phyloP scores from a whole-genome alignment of 2,888 invertebrate genomes.

The Synanthedon andrenaeformis region DNA sequence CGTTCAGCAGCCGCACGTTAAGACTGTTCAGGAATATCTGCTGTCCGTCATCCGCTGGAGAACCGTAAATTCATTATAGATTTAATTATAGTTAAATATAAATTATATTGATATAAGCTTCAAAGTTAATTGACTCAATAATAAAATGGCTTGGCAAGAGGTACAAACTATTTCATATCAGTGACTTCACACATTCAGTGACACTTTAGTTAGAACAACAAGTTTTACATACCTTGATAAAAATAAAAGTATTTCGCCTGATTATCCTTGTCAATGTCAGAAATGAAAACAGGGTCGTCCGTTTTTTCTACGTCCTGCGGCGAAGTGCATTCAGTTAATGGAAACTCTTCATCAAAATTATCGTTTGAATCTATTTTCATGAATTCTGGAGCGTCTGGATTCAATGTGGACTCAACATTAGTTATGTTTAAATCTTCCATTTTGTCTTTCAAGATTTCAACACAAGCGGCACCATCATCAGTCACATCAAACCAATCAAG shows the following conservation, averaged over 20 bases:
- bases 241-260: slow-evolving; percentile 78
- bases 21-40: slow-evolving; percentile 91
- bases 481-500: slow-evolving; percentile 56
- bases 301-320: slow-evolving; percentile 17
- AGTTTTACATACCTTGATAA: slow-evolving; percentile 78
- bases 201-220: neutral
- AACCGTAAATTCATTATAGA: neutral
- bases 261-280: slow-evolving; percentile 49
- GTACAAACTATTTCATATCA: neutral
- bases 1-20: slow-evolving; percentile 89
- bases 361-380: slow-evolving; percentile 24
- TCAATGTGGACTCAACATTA: slow-evolving; percentile 32
- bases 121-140: neutral
- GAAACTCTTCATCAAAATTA: slow-evolving; percentile 32
- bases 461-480: slow-evolving; percentile 46
- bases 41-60: slow-evolving; percentile 87
- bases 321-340: slow-evolving; percentile 26
- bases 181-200: neutral
- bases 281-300: slow-evolving; percentile 25
- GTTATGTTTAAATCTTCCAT: slow-evolving; percentile 26
- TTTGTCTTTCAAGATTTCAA: slow-evolving; percentile 33
- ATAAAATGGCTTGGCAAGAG: neutral
- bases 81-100: neutral
- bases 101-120: no score
- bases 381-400: slow-evolving; percentile 48